Percentiles rank a stretch among this genome's conserved stretches.
Evolutionary conservation across 2,888 invertebrate genomes (phyloP).

Genomic region (Adelphocoris suturalis): DNA sequence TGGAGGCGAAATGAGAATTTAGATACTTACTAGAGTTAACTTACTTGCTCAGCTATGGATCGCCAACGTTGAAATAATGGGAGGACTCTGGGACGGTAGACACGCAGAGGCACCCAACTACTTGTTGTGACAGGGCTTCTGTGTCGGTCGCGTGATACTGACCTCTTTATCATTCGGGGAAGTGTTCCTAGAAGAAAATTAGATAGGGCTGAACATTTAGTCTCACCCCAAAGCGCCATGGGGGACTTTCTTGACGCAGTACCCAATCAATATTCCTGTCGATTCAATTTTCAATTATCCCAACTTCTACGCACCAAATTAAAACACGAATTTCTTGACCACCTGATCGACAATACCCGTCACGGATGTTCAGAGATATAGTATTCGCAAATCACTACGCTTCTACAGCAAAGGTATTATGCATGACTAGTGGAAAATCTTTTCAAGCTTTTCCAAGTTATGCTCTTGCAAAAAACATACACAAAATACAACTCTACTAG

Average conservation of each 20-base stretch:
- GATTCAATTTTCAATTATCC: background rate
- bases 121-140: conserved; percentile 37
- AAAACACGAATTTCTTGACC: too few relatives aligned
- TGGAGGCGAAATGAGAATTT: conserved; percentile 7
- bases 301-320: too few relatives aligned
- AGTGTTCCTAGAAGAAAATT: conserved; percentile 36
- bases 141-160: conserved; percentile 31
- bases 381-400: too few relatives aligned
- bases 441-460: too few relatives aligned
- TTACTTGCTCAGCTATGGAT: conserved; percentile 8
- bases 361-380: too few relatives aligned
- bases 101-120: conserved; percentile 36
- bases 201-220: conserved; percentile 27
- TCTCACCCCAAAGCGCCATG: background rate
- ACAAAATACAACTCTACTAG: too few relatives aligned
- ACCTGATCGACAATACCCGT: too few relatives aligned
- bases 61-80: background rate
- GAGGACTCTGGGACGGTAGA: background rate
- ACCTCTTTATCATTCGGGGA: conserved; percentile 27
- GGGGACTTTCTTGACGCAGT: background rate
- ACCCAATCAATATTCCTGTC: conserved; percentile 4
- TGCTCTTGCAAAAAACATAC: too few relatives aligned
- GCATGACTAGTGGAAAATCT: too few relatives aligned
- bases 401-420: too few relatives aligned
- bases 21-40: background rate